Percentiles rank a stretch among this genome's conserved stretches.
phyloP scores from a whole-genome alignment of 2,888 invertebrate species.

The Dascillus cervinus region DNA sequence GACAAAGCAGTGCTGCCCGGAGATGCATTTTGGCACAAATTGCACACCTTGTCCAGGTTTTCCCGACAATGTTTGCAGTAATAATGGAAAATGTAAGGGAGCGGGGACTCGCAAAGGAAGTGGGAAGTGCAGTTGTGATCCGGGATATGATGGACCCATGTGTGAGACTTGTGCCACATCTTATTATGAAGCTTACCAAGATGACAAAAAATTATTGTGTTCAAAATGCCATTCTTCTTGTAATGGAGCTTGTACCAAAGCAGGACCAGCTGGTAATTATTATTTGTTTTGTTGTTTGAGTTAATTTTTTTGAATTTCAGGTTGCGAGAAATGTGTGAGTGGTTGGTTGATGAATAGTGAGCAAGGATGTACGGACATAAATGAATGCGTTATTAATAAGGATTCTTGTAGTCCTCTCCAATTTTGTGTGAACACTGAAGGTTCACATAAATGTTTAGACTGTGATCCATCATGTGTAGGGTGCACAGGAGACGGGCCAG shows the following conservation, averaged over 20 bases:
- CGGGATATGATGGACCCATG: slow-evolving; percentile 68
- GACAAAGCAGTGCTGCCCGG: slow-evolving; percentile 75
- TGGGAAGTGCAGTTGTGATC: slow-evolving; percentile 81
- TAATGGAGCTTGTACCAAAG: slow-evolving; percentile 64
- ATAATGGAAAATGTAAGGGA: slow-evolving; percentile 72
- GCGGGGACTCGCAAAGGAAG: slow-evolving; percentile 89
- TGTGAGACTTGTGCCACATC: slow-evolving; percentile 74
- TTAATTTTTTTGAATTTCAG: slow-evolving; percentile 24
- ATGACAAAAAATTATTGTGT: slow-evolving; percentile 67
- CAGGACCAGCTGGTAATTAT: slow-evolving; percentile 55
- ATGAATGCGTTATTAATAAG: slow-evolving; percentile 65
- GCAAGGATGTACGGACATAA: slow-evolving; percentile 74
- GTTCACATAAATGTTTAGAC: slow-evolving; percentile 70
- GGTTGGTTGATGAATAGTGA: slow-evolving; percentile 71
- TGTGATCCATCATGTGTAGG: slow-evolving; percentile 81
- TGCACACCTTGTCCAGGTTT: slow-evolving; percentile 75
- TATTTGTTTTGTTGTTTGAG: slow-evolving; percentile 20
- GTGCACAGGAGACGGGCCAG: slow-evolving; percentile 85
- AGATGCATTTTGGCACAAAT: slow-evolving; percentile 71
- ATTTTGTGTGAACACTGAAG: slow-evolving; percentile 85
- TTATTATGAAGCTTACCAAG: slow-evolving; percentile 66
- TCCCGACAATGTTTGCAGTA: slow-evolving; percentile 66
- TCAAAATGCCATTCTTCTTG: slow-evolving; percentile 76
- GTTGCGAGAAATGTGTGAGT: slow-evolving; percentile 55
- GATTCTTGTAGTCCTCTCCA: slow-evolving; percentile 55